Base-by-base conservation (phyloP, 92 coral and sea anemone species). In the Parazoanthus atlanticus region DNA sequence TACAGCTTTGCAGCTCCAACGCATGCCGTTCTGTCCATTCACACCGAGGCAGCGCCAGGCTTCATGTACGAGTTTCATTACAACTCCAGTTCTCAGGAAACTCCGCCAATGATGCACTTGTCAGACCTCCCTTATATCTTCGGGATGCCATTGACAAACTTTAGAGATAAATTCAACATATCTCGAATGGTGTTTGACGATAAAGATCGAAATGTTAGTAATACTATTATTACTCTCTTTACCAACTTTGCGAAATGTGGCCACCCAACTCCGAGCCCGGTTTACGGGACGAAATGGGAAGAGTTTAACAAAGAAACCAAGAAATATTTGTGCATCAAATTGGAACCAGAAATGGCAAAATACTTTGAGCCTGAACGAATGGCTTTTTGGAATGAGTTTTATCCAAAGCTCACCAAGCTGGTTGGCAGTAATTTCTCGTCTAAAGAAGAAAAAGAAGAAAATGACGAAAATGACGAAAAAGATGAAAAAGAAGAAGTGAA, bases 331-430 rank as follows among this genome's bases (percentile, higher is more conserved):
- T 86, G 79, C 77, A 83, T 95, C 26, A 88, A 94, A 54, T 79
- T 38, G 32, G 78, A 88, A 33, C 93, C 94, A 54, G 78, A 91
- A 90, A 89, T 93, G 89, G 85, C 66, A 32, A 70, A 56, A 19
- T 72, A 81, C 79, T 95, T 93, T 58, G 85, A 92, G 88, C 88
- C 90, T 54, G 92, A 93, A 41, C 84, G 92, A 70, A 86, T 95
- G 88, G 95, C 98, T 0, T 95, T 95, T 89, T 95, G 96, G 98
- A 95, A 95, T 61, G 85, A 86, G 80, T 95, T 86, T 65, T 89
- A 94, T 52, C 96, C 98, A 47, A 90, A 93, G 85, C 86, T 95
- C 43, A 46, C 49, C 16, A 70, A 88, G 12, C 46, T 80, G 28
- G 38, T 80, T 9, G 84, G 34, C 12, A 80, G 32, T 25, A n/a